Base-by-base conservation (phyloP, 2,888 invertebrate genomes). In the Drosophila trichaetosa region DNA sequence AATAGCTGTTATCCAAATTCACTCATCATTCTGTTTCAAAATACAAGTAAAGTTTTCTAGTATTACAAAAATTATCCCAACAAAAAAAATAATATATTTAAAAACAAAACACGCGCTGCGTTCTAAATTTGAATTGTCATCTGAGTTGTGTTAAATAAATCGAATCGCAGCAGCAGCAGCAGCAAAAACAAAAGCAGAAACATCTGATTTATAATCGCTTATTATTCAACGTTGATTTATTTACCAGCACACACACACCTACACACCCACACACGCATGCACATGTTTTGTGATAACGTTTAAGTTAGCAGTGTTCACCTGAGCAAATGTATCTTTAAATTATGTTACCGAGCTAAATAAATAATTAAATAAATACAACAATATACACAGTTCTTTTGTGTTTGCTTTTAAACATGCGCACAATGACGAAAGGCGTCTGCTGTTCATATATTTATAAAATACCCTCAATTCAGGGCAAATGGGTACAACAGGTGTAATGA, bases 251-350 rank as follows among this genome's bases (percentile, higher is more conserved):
- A 69, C 60, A 61, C 56, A 57, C 38, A 67, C 57, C 61, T 38
- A 51, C 67, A 67, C 76, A 69, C 56, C 27, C 34, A 40, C 36
- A 46, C 62, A 49, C 69, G 36, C 54, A 34, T 49, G 40, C 68
- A 68, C 49, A 51, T 69, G 66, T 73, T 73, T 87, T 87, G 87
- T 85, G 85, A 85, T 85, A 85, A 80, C 56, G 79, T 72, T 84
- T 80, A 84, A 82, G 82, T 75, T 68, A 86, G 82, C 87, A 52
- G 69, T 71, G 71, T 76, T 80, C 79, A 68, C 72, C 70, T 73
- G 68, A 83, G 75, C 78, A 80, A 87, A 76, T 82, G 70, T 85
- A 87, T 84, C 85, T 85, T 77, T 82, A 84, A 80, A 83, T 69
- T 85, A 85, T 73, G 71, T 83, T 87, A 87, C 77, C 71, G 61